Conservation (phyloP, 2,888 invertebrate genomes). For the Lottia gigantea region DNA sequence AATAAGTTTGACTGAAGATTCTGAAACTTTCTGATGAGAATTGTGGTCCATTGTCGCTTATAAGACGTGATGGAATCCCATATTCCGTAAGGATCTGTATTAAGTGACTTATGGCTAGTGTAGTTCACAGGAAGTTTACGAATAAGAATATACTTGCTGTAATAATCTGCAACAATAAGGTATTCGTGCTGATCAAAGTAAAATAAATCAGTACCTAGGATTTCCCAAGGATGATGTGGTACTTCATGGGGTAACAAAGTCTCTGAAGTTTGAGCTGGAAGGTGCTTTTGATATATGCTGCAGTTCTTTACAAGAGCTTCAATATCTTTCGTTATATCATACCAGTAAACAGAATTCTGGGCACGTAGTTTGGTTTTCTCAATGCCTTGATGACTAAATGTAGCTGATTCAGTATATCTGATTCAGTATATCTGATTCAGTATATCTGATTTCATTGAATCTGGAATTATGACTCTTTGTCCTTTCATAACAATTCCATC, state of each 20-base stretch:
- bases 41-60: conserved; percentile 22
- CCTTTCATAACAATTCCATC: conserved; percentile 30
- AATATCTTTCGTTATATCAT: conserved; percentile 24
- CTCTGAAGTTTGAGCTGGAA: conserved; percentile 21
- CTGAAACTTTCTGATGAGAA: conserved; percentile 12
- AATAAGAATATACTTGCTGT: conserved; percentile 19
- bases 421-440: conserved; percentile 21
- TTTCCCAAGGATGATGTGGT: conserved; percentile 22
- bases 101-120: not conserved
- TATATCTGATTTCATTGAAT: conserved; percentile 18
- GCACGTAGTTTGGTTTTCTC: conserved; percentile 27
- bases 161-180: conserved; percentile 23
- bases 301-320: conserved; percentile 9
- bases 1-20: conserved; percentile 1
- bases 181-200: conserved; percentile 20
- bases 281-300: conserved; percentile 21
- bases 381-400: conserved; percentile 25
- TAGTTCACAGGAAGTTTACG: not conserved
- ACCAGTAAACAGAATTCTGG: conserved; percentile 25
- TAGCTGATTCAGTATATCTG: conserved; percentile 23
- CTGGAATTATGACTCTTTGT: no score
- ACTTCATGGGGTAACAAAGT: conserved; percentile 18
- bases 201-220: conserved; percentile 26
- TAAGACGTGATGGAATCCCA: conserved; percentile 17
- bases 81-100: conserved; percentile 17